Evolutionary conservation across 2,797 vertebrate species (phyloP).

Genomic region (Ctenochaetus hawaiiensis): DNA sequence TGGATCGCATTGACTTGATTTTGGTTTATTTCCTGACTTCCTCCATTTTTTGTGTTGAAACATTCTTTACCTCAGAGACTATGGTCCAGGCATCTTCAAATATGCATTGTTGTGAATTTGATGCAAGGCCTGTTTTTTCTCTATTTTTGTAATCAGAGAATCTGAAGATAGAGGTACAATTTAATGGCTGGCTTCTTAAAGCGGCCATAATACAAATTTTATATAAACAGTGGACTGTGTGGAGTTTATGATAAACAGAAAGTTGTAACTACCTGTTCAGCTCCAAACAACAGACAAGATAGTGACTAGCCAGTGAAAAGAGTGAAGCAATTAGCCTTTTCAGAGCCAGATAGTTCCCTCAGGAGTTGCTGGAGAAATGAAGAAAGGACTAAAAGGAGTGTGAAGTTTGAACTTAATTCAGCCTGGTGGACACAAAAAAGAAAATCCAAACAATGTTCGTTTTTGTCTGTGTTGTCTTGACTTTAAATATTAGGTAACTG

Average conservation of each 20-base stretch:
- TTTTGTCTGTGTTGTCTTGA: neutral
- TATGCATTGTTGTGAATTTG: neutral
- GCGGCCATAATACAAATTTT: neutral
- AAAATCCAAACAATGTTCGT: neutral
- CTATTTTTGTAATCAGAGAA: neutral
- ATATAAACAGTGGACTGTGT: too few relatives aligned
- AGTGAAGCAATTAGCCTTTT: neutral
- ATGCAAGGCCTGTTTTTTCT: neutral
- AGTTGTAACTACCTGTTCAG: neutral
- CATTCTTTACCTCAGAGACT: neutral
- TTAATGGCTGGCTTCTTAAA: neutral
- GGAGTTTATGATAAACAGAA: too few relatives aligned
- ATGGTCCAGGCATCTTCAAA: neutral
- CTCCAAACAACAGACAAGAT: neutral
- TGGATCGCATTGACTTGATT: neutral
- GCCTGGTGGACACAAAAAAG: neutral
- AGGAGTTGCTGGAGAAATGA: neutral
- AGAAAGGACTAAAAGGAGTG: constrained; percentile 1
- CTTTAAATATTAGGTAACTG: neutral
- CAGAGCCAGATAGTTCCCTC: neutral
- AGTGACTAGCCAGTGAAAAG: neutral
- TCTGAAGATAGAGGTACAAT: neutral
- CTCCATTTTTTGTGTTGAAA: neutral
- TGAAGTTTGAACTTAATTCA: too few relatives aligned
- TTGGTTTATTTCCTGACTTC: neutral